Evolutionary conservation across 2,113 vertebrate species (phyloP), one percentile per base, ranked within the genome.

Genomic region (Pteropus alecto): DNA sequence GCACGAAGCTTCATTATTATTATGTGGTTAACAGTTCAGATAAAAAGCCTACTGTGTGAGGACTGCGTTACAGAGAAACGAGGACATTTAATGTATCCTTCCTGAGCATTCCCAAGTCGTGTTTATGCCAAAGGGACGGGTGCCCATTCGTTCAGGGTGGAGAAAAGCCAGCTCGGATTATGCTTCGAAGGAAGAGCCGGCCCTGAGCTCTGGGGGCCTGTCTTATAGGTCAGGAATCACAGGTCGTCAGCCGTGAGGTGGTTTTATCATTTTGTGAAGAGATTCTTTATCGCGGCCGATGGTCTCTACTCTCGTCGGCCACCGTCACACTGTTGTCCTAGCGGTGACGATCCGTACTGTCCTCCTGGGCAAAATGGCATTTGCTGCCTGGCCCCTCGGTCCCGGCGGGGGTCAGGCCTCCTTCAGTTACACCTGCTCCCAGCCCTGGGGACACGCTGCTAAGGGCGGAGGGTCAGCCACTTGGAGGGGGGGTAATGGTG

Each of bases 311-410:
- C 35, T 58, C n/a, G 1, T 10, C 0, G 2, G 48, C 22, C 2
- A 0, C 26, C 43, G 38, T 67, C 14, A 2, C 2, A 0, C 65
- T n/a, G 6, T 33, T 10, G 5, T 26, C 38, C 12, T 46, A 0
- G 38, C 5, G 1, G 7, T 43, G 21, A 18, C 46, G 35, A 14
- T 26, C 22, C 6, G 0, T 41, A 1, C 41, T 1, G 63, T 63
- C 51, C 28, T 33, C 76, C 16, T 15, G n/a, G 81, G 65, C 76
- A 67, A 63, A 63, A 61, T 24, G 22, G 28, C 4, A 5, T 93
- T 24, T 77, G 70, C 92, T 21, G 33, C 68, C 33, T 0, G 1
- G 51, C n/a, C 24, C 2, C 7, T 11, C 4, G 58, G 38, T 38
- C 33, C 2, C 2, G 4, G 5, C 3, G 33, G 19, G 35, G 22